Conservation (phyloP, 2,113 vertebrate genomes). For the Lichenostomus cassidix region DNA sequence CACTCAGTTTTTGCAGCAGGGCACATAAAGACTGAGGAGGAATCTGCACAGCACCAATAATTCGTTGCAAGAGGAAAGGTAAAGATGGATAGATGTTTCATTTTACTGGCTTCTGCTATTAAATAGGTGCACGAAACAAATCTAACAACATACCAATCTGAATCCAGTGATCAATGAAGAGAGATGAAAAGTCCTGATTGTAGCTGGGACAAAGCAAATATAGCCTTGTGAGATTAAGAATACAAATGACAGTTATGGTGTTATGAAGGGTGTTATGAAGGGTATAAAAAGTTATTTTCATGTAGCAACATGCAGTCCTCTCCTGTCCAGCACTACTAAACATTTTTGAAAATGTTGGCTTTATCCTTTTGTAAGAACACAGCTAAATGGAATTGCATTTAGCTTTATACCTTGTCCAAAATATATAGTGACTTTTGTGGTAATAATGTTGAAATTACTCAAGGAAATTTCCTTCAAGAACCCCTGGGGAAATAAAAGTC, state of each 20-base stretch:
- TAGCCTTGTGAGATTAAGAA: not conserved
- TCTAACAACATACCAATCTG: not conserved
- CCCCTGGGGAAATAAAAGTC: not conserved
- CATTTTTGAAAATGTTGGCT: not conserved
- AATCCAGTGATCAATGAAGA: not conserved
- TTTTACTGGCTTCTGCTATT: not conserved
- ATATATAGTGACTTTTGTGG: not conserved
- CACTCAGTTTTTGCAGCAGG: not conserved
- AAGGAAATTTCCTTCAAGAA: not conserved
- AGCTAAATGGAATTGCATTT: not conserved
- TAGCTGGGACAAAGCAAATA: not conserved
- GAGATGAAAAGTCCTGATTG: accelerated
- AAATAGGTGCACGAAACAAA: not conserved
- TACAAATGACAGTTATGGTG: not conserved
- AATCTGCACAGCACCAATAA: not conserved
- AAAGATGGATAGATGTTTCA: not conserved
- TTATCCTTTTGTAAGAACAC: not conserved
- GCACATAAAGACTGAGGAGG: not conserved
- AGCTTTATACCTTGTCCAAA: not conserved
- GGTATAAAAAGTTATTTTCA: not conserved
- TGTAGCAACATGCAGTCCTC: not conserved
- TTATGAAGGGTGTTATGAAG: not conserved
- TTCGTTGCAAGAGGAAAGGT: accelerated
- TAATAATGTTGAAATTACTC: not conserved
- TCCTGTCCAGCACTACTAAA: not conserved